phyloP scores from a whole-genome alignment of 2,888 invertebrate species.

The Eueremaeus valkanovi region DNA sequence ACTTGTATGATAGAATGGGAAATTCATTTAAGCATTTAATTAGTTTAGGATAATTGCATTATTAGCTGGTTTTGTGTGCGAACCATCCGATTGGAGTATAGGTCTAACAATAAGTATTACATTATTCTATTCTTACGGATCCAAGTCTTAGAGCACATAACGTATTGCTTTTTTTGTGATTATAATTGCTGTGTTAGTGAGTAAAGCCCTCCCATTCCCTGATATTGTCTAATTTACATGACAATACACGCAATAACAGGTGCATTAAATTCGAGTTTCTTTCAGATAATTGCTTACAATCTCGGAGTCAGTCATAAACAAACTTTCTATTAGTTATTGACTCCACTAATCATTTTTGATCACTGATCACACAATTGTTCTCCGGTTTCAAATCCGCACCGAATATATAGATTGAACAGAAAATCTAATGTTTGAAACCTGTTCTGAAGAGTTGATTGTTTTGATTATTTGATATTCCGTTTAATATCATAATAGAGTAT shows the following conservation, averaged over 20 bases:
- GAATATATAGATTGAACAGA: neutral
- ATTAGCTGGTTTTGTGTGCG: neutral
- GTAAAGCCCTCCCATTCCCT: neutral
- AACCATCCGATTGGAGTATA: neutral
- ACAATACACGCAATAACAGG: conserved; percentile 19
- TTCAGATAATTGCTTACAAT: neutral
- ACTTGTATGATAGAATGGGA: too few species aligned
- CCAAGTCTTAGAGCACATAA: neutral
- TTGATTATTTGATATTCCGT: neutral
- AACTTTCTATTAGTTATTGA: neutral
- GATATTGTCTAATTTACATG: neutral
- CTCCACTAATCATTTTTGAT: too few species aligned
- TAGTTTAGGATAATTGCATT: conserved; percentile 6
- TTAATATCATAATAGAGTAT: conserved; percentile 11
- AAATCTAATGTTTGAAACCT: neutral
- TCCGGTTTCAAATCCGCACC: neutral
- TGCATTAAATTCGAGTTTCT: neutral
- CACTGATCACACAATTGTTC: conserved; percentile 2
- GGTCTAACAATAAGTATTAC: neutral
- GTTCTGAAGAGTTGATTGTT: neutral
- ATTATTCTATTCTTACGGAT: neutral
- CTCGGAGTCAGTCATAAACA: neutral
- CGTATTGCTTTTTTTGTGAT: neutral
- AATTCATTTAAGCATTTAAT: neutral
- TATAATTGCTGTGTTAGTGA: neutral